Evolutionary conservation across 2,797 vertebrate genomes (phyloP).

Genomic region (Acridotheres tristis): DNA sequence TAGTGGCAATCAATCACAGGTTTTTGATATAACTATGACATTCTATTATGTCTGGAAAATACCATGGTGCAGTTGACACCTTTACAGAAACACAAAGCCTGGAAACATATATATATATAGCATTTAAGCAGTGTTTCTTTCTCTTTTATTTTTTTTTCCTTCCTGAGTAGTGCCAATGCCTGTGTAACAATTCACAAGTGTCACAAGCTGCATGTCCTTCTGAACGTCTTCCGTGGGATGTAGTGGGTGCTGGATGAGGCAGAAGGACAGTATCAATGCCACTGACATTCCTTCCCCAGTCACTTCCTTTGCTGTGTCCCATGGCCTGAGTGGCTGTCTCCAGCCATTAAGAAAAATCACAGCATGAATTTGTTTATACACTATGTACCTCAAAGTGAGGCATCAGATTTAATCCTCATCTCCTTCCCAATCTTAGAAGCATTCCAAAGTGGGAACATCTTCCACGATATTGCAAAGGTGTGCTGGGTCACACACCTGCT

Average conservation of each 20-base stretch:
- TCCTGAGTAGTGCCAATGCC: neutral
- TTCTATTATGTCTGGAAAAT: conserved; percentile 54
- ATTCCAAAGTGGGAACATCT: neutral
- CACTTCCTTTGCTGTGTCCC: neutral
- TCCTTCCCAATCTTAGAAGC: neutral
- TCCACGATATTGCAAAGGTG: neutral
- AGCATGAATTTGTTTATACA: neutral
- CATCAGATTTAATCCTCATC: neutral
- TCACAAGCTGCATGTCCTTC: neutral
- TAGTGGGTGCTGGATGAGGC: neutral
- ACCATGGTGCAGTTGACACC: conserved; percentile 15
- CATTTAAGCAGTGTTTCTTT: neutral
- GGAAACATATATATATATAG: conserved; percentile 6
- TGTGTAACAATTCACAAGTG: neutral
- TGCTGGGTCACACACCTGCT: neutral
- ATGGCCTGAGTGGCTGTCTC: neutral
- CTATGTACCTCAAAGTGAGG: neutral
- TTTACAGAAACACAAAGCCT: conserved; percentile 44
- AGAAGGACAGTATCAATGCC: neutral
- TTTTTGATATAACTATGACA: conserved; percentile 30
- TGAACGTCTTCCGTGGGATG: neutral
- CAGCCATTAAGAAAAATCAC: neutral
- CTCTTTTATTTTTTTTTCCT: neutral
- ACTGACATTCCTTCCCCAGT: neutral
- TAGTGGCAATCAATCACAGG: conserved; percentile 32